A percentile compares a stretch with the other conserved stretches of the same genome.
Conservation (phyloP, 2,888 invertebrate species). For the Heliconius hortense region DNA sequence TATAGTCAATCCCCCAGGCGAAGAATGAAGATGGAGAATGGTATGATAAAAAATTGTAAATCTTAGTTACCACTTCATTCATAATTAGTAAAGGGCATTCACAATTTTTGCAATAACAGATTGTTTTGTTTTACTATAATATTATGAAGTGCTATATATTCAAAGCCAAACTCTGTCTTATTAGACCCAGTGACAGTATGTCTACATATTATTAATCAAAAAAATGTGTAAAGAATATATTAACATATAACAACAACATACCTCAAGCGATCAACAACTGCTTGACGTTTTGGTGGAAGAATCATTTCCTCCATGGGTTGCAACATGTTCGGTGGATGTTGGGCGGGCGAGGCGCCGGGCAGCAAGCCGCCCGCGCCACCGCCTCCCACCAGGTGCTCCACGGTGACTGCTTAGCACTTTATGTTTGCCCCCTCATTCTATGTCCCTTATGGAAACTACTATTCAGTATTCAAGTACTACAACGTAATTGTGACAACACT, state of each 20-base stretch:
- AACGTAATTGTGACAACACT: slow-evolving; percentile 66
- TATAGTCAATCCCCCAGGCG: neutral
- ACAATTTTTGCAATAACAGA: too few relatives aligned
- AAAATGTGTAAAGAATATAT: neutral
- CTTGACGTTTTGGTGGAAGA: slow-evolving; percentile 90
- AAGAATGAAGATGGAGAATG: neutral
- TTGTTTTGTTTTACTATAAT: too few relatives aligned
- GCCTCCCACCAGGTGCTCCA: slow-evolving; percentile 91
- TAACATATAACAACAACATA: slow-evolving; percentile 47
- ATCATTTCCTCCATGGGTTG: slow-evolving; percentile 86
- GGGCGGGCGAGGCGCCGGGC: slow-evolving; percentile 83
- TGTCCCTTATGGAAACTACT: slow-evolving; percentile 49
- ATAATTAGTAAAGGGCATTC: too few relatives aligned
- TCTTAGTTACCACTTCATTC: too few relatives aligned
- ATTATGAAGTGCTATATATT: neutral
- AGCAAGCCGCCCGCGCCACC: slow-evolving; percentile 86
- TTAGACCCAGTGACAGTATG: neutral
- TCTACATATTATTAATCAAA: too few relatives aligned
- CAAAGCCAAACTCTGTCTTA: neutral
- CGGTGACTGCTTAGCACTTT: slow-evolving; percentile 71
- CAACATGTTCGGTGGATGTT: slow-evolving; percentile 84
- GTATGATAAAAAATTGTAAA: neutral
- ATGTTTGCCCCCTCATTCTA: slow-evolving; percentile 66
- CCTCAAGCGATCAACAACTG: slow-evolving; percentile 92
- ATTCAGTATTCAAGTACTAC: slow-evolving; percentile 64